Base-by-base conservation (phyloP, 2,888 invertebrate species). In the Fragum whitleyi region DNA sequence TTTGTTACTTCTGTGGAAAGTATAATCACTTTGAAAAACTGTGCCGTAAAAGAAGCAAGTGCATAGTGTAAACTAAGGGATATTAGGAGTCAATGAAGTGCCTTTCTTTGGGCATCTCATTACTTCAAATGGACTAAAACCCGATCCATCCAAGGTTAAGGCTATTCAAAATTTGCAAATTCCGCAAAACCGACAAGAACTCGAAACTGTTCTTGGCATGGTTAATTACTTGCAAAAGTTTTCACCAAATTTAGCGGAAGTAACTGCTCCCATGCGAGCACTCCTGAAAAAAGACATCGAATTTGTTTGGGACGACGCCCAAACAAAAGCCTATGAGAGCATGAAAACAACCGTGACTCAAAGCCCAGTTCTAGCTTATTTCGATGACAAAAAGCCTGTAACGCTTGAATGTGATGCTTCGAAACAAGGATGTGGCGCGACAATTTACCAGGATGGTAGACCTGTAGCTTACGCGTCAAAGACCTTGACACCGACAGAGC, bases 401-500 rank as follows among this genome's bases (percentile, higher is more conserved):
- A 72, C 61, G 5, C 23, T 39, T 32, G n/a, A 73, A 26, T 16
- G 1, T 2, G 61, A 51, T 23, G 32, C 28, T 21, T 73, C 62
- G 1, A 61, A 73, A 62, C 21, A 29, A 14, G 73, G 73, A 16
- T 16, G 61, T 47, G 73, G 73, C n/a, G 47, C 62, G 7, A 19
- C 29, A 7, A 47, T 73, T 2, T 16, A 88, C 9, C 89, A 90
- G 47, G 76, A 88, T 6, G 81, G 77, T 1, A 74, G 61, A 51
- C 89, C 86, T 0, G 74, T 90, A 16, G 88, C 87, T 7, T 90
- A 82, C 67, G 88, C 89, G 9, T 88, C 87, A 2, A 88, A 87
- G 81, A 69, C 85, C 5, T 68, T 90, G 7, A 87, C 86, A 0
- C 69, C 72, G 29, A 77, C 86, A n/a, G 88, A 90, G 75, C 32